Evolutionary conservation across 1,140 invertebrate genomes (phyloP), one percentile per base, ranked within the genome.

Genomic region (Cherax quadricarinatus): DNA sequence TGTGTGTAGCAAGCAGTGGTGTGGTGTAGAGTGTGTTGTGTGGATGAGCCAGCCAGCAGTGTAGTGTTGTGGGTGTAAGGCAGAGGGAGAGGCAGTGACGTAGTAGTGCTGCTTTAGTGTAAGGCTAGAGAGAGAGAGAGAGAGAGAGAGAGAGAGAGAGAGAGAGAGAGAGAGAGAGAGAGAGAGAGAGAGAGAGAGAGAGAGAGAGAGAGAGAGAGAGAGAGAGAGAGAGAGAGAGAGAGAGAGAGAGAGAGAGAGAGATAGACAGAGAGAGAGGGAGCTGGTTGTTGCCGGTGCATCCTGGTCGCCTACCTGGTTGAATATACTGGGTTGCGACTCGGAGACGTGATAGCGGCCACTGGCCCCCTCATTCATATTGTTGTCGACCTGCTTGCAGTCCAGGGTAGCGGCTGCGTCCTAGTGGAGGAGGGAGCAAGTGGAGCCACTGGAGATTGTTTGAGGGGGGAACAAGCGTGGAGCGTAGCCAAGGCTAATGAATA

Each of bases 261-360:
- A n/a, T n/a, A 10, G 53, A 51, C 4, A 18, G 48, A 12, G 30
- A 41, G 66, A 5, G 53, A 57, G 53, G 14, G 53, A 5, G 53
- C 9, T 18, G 9, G 48, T 6, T n/a, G 73, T 79, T 14, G 53
- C 16, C 48, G 70, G 82, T 75, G 24, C 82, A 78, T 62, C 53
- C 14, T n/a, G 41, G 79, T 24, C 85, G 90, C 90, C 90, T 91
- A 91, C 90, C 90, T 91, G 86, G 84, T 91, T 91, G 79, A 91
- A 91, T 60, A 87, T 70, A 87, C 90, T 91, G 90, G 85, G 90
- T 51, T 83, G 90, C 75, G 90, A 81, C 60, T 91, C 90, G 83
- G 90, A 70, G 57, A 84, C 90, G 18, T 87, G 79, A 60, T 91
- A 91, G 84, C 90, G 90, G 78, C 75, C 87, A 91, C 90, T 81